A percentile compares a stretch with the other conserved stretches of the same genome.
These are phyloP conservation scores for Syrphus vitripennis DNA, from an alignment of 2,888 invertebrate genomes.

Conservation along the genomic window DNA sequence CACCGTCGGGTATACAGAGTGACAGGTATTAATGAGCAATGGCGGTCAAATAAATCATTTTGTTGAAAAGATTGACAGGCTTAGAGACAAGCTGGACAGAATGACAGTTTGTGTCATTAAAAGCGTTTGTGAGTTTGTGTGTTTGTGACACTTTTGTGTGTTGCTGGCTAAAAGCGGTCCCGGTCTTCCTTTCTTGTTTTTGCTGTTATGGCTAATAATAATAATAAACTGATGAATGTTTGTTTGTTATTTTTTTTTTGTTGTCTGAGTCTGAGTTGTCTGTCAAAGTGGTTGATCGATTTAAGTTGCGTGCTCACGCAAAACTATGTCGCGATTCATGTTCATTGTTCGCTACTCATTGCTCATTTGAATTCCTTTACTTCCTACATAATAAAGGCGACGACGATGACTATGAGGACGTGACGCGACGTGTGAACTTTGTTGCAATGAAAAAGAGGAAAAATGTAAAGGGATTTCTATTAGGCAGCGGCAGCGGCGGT, in stretches of 20 bases:
- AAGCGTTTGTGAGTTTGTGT: slow-evolving; percentile 45
- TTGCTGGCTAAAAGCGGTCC: slow-evolving; percentile 38
- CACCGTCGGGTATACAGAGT: slow-evolving; percentile 64
- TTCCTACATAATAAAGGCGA: not conserved
- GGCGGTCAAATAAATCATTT: slow-evolving; percentile 70
- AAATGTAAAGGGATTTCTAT: not conserved
- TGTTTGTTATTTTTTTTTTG: slow-evolving; percentile 26
- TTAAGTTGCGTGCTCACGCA: slow-evolving; percentile 66
- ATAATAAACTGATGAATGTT: slow-evolving; percentile 34
- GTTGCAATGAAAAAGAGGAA: not conserved
- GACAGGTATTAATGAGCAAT: slow-evolving; percentile 69
- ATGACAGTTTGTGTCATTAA: slow-evolving; percentile 62
- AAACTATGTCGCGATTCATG: slow-evolving; percentile 45
- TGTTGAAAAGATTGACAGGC: slow-evolving; percentile 68
- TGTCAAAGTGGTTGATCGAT: slow-evolving; percentile 64
- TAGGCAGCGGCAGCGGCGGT: no score
- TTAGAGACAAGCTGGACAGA: slow-evolving; percentile 65
- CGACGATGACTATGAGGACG: not conserved
- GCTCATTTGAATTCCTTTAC: slow-evolving; percentile 51
- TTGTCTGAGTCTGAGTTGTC: not conserved
- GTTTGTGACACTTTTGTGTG: slow-evolving; percentile 46
- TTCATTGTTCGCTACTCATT: slow-evolving; percentile 9
- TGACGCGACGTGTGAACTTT: not conserved
- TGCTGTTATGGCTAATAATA: not conserved
- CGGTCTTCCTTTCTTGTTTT: slow-evolving; percentile 27